Evolutionary conservation across 1,140 invertebrate species (phyloP).

Genomic region (Pemphigus obesinymphae): DNA sequence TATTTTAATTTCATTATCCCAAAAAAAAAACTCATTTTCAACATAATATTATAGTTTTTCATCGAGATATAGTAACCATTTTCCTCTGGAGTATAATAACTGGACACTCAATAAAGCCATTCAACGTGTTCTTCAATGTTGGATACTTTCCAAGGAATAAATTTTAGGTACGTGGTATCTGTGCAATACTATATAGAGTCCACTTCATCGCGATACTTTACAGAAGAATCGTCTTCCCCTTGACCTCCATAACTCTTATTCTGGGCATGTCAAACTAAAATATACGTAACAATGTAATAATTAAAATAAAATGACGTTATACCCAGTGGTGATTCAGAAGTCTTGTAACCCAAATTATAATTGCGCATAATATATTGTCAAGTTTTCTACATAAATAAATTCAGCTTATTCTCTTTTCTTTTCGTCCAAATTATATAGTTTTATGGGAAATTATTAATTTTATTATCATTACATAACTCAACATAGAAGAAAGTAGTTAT

Average conservation of each 20-base stretch:
- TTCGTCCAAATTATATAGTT: no score
- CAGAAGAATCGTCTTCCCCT: slow-evolving; percentile 73
- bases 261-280: slow-evolving; percentile 61
- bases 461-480: no score
- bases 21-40: slow-evolving; percentile 57
- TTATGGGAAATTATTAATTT: no score
- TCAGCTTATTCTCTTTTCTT: no score
- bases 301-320: neutral
- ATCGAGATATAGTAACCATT: slow-evolving; percentile 88
- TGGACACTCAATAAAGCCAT: slow-evolving; percentile 86
- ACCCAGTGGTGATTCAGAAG: no score
- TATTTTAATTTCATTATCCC: neutral
- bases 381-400: no score
- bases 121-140: slow-evolving; percentile 72
- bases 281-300: slow-evolving; percentile 39
- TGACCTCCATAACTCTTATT: slow-evolving; percentile 82
- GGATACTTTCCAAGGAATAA: slow-evolving; percentile 78
- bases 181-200: slow-evolving; percentile 77
- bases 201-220: slow-evolving; percentile 77
- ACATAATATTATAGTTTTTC: slow-evolving; percentile 68
- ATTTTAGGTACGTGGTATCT: slow-evolving; percentile 82
- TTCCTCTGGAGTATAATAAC: slow-evolving; percentile 68
- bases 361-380: no score
- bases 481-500: no score
- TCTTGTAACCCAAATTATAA: no score